Evolutionary conservation across 2,797 vertebrate species (phyloP).

Genomic region (Thripadectes ignobilis): DNA sequence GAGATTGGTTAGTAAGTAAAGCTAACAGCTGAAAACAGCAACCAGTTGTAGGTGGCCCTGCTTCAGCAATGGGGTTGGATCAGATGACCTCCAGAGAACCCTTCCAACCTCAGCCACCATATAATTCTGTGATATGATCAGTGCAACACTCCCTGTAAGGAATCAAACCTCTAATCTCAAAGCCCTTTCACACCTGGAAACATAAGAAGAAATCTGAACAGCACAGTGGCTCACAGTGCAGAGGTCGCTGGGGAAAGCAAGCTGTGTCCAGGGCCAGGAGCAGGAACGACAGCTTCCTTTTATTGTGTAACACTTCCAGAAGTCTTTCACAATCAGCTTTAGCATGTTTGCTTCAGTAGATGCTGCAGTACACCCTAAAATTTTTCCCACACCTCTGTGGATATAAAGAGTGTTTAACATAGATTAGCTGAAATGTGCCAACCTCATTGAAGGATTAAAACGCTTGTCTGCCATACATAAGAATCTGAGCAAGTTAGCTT

Average conservation of each 20-base stretch:
- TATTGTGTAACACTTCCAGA: neutral
- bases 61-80: neutral
- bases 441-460: neutral
- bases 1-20: neutral
- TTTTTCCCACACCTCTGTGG: neutral
- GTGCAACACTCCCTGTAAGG: neutral
- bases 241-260: neutral
- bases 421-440: neutral
- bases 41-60: neutral
- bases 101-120: neutral
- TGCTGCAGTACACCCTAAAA: neutral
- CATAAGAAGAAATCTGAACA: neutral
- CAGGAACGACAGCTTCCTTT: neutral
- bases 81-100: neutral
- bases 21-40: neutral
- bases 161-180: neutral
- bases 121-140: neutral
- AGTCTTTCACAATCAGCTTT: neutral
- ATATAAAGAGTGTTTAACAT: neutral
- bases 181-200: neutral
- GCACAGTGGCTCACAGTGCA: neutral
- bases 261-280: neutral
- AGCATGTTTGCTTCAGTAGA: neutral
- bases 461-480: rapidly evolving
- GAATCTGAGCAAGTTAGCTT: neutral